Evolutionary conservation across 2,888 invertebrate genomes (phyloP).

Genomic region (Trichogramma dendrolimi): DNA sequence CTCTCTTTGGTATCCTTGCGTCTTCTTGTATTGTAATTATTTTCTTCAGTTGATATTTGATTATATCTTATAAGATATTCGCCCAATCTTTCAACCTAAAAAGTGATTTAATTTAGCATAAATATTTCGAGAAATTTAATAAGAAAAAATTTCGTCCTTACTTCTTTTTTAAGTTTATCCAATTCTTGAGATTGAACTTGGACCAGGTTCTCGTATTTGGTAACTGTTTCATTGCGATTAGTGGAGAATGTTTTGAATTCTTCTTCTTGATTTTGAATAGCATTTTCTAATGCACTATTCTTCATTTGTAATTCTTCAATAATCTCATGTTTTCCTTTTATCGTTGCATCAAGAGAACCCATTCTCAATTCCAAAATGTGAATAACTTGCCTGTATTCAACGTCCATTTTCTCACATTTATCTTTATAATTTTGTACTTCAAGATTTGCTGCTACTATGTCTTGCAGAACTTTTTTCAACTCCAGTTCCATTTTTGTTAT

Average conservation of each 20-base stretch:
- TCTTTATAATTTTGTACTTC: constrained; percentile 25
- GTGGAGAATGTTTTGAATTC: constrained; percentile 41
- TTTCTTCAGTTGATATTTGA: background rate
- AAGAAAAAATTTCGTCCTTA: constrained; percentile 12
- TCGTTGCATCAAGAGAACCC: constrained; percentile 29
- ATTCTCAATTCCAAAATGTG: constrained; percentile 29
- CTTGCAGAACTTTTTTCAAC: constrained; percentile 35
- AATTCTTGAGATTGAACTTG: constrained; percentile 37
- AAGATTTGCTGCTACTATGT: constrained; percentile 32
- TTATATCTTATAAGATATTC: background rate
- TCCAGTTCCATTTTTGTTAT: constrained; percentile 37
- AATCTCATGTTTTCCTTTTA: constrained; percentile 33
- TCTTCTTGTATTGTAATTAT: constrained; percentile 12
- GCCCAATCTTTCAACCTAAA: background rate
- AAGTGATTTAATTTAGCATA: background rate
- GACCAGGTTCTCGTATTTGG: constrained; percentile 40
- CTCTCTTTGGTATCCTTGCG: constrained; percentile 20
- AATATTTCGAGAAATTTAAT: background rate
- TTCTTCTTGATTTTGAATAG: constrained; percentile 33
- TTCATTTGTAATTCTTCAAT: constrained; percentile 32
- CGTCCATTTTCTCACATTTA: constrained; percentile 26
- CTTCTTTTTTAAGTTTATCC: constrained; percentile 37
- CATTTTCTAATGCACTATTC: constrained; percentile 33
- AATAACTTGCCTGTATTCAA: constrained; percentile 22
- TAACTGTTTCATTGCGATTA: constrained; percentile 39